Evolutionary conservation across 2,113 vertebrate species (phyloP), one percentile per base, ranked within the genome.

Genomic region (Ceyx melanurus): DNA sequence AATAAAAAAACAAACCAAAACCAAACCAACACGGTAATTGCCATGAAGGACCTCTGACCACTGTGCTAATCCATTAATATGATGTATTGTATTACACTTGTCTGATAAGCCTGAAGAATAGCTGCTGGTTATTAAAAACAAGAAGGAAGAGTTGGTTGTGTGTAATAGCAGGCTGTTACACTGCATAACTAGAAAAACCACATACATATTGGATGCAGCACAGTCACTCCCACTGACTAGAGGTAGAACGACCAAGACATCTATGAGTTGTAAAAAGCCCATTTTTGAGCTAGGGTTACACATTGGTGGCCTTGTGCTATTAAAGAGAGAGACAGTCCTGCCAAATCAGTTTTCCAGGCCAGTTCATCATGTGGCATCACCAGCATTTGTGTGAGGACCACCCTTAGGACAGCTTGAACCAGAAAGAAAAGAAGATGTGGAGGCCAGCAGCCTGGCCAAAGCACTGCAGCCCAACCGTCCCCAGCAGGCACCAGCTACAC

Each of bases 201-300:
- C 9, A 31, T 4, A 37, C 3, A 0, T 9, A 21, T 0, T 40
- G 22, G n/a, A 62, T 31, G 40, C 11, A 86, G 53, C n/a, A 56
- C 4, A 23, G 18, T 25, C 53, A 51, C 5, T 13, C 11, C 11
- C 25, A 13, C 1, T 46, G 33, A n/a, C 13, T 64, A 35, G 9
- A 0, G 50, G 42, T 31, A 74, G 22, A 20, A 81, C 60, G 22
- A 35, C 18, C 16, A 50, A 77, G 43, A 70, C 4, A 4, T 20
- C 46, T 17, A 6, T 20, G 40, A 42, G 9, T 17, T n/a, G 1
- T 48, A 29, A 85, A 60, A 9, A 81, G 6, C 20, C 5, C 5
- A 4, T 58, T 90, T 91, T 60, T 43, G 33, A 89, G 29, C 22
- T 28, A 11, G 0, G 19, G 19, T 31, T 37, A 37, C 3, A 9